These are phyloP conservation scores for Cyclopterus lumpus DNA, from an alignment of 2,797 vertebrate genomes.

Conservation along the genomic window DNA sequence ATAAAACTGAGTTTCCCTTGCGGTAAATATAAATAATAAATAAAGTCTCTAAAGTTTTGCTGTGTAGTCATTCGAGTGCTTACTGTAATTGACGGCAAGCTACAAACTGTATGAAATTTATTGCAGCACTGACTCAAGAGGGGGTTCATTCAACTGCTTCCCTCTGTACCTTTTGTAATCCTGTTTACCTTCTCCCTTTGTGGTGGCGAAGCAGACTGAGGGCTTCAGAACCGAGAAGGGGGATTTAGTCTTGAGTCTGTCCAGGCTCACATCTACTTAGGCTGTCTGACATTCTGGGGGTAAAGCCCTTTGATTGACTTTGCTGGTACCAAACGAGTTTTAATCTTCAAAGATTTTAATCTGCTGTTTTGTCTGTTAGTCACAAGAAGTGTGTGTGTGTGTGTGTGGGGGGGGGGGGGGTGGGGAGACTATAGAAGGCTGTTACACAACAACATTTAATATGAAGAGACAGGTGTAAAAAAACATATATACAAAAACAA, in stretches of 20 bases:
- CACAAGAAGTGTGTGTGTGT: conserved; percentile 55
- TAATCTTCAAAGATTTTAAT: conserved; percentile 86
- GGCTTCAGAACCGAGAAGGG: conserved; percentile 58
- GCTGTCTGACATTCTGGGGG: conserved; percentile 78
- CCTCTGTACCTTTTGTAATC: conserved; percentile 65
- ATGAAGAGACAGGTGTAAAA: conserved; percentile 59
- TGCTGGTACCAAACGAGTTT: conserved; percentile 76
- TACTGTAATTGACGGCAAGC: conserved; percentile 36
- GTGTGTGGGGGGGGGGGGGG: conserved; percentile 17
- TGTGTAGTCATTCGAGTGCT: conserved; percentile 28
- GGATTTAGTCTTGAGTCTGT: conserved; percentile 73
- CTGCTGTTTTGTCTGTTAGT: conserved; percentile 80
- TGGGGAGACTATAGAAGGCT: conserved; percentile 34
- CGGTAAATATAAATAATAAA: conserved; percentile 65
- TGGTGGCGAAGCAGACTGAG: conserved; percentile 49
- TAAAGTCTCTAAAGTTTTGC: conserved; percentile 45
- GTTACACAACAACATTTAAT: conserved; percentile 54
- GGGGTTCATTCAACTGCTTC: conserved; percentile 59
- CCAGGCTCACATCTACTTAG: conserved; percentile 78
- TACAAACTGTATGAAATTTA: conserved; percentile 27
- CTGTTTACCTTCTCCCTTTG: conserved; percentile 60
- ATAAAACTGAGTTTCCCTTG: conserved; percentile 33
- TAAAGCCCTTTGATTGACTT: conserved; percentile 81
- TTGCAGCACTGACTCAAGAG: conserved; percentile 45
- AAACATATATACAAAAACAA: conserved; percentile 61